Evolutionary conservation across 2,888 invertebrate genomes (phyloP), one percentile per base, ranked within the genome.

Genomic region (Quadroppia sp.): DNA sequence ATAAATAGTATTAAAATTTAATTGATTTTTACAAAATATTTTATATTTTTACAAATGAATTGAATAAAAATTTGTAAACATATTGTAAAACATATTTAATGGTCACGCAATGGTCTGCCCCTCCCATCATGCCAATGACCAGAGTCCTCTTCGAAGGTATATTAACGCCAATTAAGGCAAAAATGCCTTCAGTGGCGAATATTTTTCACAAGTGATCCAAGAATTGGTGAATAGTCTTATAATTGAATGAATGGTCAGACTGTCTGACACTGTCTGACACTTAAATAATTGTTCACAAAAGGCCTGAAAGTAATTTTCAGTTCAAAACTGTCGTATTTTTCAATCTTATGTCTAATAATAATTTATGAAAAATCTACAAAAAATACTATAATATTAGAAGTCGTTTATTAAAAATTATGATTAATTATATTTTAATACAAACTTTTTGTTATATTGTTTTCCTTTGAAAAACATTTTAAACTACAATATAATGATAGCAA

Each of bases 111-210:
- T 15, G 30, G 59, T 15, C 59, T 30, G 9, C 30, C 59, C 59
- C 32, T 59, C 59, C 59, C 59, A 59, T 59, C 59, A 59, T 30
- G 30, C 30, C 59, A 59, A 59, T 56, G 59, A 59, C 59, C 59
- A 59, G 13, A 53, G 53, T 59, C 59, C 30, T 30, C 17, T 17
- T 30, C 59, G 13, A 9, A 17, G 28, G 23, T 30, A 30, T 59
- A 59, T 59, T 59, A 59, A 23, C 30, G 25, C 59, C 59, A 59
- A 59, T 59, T 59, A 59, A 28, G 59, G 20, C 23, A n/a, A 20
- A 53, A 2, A 53, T 25, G 25, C 53, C 20, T 45, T 45, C 45
- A 45, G 45, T 45, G 17, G 45, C 45, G 15, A 45, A 45, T 45
- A 45, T 11, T 45, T 15, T 7, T 9, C 2, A 15, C 4, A 15